phyloP scores from a whole-genome alignment of 2,888 invertebrate genomes.

The Eurytoma adleriae region DNA sequence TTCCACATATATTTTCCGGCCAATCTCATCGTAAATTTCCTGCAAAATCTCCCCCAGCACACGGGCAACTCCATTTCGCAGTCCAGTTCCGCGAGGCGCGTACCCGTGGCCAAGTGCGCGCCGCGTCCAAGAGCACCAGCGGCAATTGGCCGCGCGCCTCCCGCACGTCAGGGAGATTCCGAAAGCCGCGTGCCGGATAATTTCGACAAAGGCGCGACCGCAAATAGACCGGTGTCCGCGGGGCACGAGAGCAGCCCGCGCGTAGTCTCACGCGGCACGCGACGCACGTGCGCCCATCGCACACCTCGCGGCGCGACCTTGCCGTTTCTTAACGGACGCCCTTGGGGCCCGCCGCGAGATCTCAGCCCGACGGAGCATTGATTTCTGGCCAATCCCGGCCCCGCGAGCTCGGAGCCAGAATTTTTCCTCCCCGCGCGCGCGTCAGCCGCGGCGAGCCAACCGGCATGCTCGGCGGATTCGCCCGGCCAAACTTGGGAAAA shows the following conservation, averaged over 20 bases:
- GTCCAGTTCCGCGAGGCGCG: no score
- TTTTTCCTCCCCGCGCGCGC: background rate
- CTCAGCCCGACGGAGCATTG: background rate
- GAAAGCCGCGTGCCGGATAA: background rate
- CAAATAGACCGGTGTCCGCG: background rate
- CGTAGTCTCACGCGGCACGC: background rate
- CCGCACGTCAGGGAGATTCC: no score
- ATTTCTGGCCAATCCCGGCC: constrained; percentile 11
- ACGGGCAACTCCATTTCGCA: no score
- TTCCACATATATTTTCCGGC: no score
- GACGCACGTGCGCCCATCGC: background rate
- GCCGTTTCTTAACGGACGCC: constrained; percentile 22
- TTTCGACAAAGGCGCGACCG: background rate
- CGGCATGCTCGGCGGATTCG: background rate
- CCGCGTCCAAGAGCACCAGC: no score
- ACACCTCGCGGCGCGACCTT: background rate
- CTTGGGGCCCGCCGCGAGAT: background rate
- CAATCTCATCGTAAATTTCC: no score
- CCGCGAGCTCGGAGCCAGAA: background rate
- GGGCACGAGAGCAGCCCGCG: background rate
- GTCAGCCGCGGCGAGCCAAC: background rate
- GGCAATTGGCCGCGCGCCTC: no score
- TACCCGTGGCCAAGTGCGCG: no score
- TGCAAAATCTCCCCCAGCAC: no score
- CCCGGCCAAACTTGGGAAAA: no score